Base-by-base conservation (phyloP, 30 jellyfish, hydroid and myxozoan genomes). In the Sanderia malayensis region DNA sequence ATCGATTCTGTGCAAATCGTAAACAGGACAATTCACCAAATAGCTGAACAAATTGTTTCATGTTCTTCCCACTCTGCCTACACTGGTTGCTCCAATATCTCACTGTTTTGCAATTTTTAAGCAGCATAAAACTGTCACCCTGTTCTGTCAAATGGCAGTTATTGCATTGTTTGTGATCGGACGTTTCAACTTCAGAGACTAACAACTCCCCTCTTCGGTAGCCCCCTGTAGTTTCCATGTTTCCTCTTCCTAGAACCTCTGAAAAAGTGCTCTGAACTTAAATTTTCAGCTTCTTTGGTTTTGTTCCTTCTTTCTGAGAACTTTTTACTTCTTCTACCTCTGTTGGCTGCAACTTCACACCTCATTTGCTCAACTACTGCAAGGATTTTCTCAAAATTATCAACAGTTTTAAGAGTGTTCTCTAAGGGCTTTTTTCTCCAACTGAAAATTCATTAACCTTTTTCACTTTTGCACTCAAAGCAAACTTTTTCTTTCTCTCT, bases 401-500 rank as follows among this genome's bases (percentile, higher is more conserved):
- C 28, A 55, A 25, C 67, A 37, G 13, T 18, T 55, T 55, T 55
- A 6, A 3, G 28, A n/a, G 65, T 44, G 25, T 25, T 68, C 25
- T 68, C 23, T 24, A n/a, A 44, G 44, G 80, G 37, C 8, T n/a
- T 41, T 30, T 41, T 68, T 68, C 80, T 46, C 11, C 69, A 34
- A 69, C 27, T 34, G 81, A 69, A 37, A 69, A 23, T 37, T 69
- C 81, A 69, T 69, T 44, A 22, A 69, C 69, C 21, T 30, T 69
- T 18, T 44, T 4, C 24, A 25, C 46, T 37, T 69, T 69, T 1
- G 21, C 24, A 22, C 46, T 26, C 34, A 70, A 29, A 18, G 64
- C 87, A 20, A 75, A 61, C 65, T 75, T 61, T 75, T 47, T 65
- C 58, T 75, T 65, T 32, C 87, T 75, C 55, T 78, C 89, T 37